Conservation (phyloP, 2,797 vertebrate species). For the Peromyscus melanophrys region DNA sequence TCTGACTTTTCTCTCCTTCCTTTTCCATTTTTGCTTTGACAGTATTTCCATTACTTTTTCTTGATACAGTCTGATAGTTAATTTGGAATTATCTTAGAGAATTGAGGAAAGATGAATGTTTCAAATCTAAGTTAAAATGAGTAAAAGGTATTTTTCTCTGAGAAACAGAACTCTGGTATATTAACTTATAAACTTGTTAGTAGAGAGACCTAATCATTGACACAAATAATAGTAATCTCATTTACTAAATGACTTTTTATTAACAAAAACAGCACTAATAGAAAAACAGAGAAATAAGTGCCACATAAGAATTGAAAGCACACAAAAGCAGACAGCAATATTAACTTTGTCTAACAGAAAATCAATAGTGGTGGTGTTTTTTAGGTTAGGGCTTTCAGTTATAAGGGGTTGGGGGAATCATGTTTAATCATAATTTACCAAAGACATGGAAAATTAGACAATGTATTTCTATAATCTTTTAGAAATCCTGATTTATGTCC, state of each 20-base stretch:
- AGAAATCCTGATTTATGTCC: conserved; percentile 52
- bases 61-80: conserved; percentile 56
- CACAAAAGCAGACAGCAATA: conserved; percentile 36
- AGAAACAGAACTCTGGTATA: conserved; percentile 27
- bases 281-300: conserved; percentile 58
- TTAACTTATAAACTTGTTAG: conserved; percentile 41
- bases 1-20: neutral
- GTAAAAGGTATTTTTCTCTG: conserved; percentile 31
- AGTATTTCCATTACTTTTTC: conserved; percentile 61
- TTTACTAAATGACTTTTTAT: conserved; percentile 74
- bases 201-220: conserved; percentile 6
- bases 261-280: conserved; percentile 49
- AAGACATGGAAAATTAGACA: neutral
- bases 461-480: conserved; percentile 45
- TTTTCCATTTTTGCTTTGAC: conserved; percentile 41
- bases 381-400: conserved; percentile 40
- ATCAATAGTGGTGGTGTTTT: conserved; percentile 49
- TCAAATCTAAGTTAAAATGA: conserved; percentile 58
- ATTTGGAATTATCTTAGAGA: conserved; percentile 71
- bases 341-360: conserved; percentile 69
- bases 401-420: neutral
- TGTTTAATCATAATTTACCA: conserved; percentile 44
- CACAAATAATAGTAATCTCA: conserved; percentile 67
- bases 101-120: conserved; percentile 47
- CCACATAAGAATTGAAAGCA: conserved; percentile 40